phyloP scores from a whole-genome alignment of 2,797 vertebrate species.

The Channa striata region DNA sequence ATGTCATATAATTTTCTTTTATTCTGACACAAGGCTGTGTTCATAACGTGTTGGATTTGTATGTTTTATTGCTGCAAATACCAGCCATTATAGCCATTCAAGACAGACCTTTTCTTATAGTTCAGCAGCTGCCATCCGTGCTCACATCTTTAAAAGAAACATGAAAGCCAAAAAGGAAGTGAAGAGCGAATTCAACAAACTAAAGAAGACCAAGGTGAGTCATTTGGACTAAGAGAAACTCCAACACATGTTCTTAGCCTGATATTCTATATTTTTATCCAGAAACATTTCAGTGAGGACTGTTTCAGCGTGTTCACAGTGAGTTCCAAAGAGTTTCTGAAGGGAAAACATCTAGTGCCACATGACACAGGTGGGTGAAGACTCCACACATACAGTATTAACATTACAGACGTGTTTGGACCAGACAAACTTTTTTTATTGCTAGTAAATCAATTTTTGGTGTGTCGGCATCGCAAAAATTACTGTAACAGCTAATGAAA shows the following conservation, averaged over 20 bases:
- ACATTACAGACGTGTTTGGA: too few relatives aligned
- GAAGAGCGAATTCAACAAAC: not conserved
- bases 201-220: constrained; percentile 28
- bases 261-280: not conserved
- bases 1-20: not conserved
- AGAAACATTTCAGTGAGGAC: constrained; percentile 61
- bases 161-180: constrained; percentile 21
- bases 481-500: too few relatives aligned
- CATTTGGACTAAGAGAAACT: not conserved
- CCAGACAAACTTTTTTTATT: too few relatives aligned
- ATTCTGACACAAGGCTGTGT: too few relatives aligned
- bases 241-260: too few relatives aligned
- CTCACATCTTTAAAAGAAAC: constrained; percentile 11
- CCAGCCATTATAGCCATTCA: too few relatives aligned
- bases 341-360: rapidly evolving
- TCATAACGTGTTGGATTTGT: too few relatives aligned
- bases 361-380: constrained; percentile 51
- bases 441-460: too few relatives aligned
- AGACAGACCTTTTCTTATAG: not conserved
- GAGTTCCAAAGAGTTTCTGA: constrained; percentile 46
- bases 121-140: not conserved
- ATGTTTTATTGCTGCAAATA: too few relatives aligned
- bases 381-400: not conserved
- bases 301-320: constrained; percentile 64
- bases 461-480: too few relatives aligned